Evolutionary conservation across 2,797 vertebrate genomes (phyloP).

Genomic region (Malurus leucopterus): DNA sequence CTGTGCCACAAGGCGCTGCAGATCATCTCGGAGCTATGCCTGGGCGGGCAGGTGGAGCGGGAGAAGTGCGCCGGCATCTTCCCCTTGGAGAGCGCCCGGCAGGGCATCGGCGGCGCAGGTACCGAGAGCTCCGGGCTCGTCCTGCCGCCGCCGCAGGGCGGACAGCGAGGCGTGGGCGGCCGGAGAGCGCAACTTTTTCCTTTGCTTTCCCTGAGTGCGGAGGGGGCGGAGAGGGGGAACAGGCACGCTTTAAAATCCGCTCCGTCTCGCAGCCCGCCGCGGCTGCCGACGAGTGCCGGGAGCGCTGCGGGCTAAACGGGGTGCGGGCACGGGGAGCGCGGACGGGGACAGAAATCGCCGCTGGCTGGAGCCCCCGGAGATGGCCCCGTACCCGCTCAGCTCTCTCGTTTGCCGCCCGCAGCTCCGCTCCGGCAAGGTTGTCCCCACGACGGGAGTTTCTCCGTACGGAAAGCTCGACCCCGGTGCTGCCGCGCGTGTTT

Average conservation of each 20-base stretch:
- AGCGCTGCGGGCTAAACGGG: neutral
- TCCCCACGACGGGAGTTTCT: neutral
- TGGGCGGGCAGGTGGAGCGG: slow-evolving; percentile 88
- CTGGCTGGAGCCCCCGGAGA: neutral
- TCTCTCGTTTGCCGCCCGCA: neutral
- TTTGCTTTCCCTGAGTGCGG: neutral
- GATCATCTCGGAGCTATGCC: slow-evolving; percentile 93
- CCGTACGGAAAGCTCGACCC: neutral
- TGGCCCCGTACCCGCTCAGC: neutral
- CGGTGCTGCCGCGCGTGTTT: neutral
- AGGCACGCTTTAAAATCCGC: slow-evolving; percentile 13
- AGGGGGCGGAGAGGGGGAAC: neutral
- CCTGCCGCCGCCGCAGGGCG: neutral
- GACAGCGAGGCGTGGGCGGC: slow-evolving; percentile 43
- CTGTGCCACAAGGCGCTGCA: slow-evolving; percentile 94
- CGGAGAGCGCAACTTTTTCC: slow-evolving; percentile 44
- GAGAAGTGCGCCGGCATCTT: slow-evolving; percentile 93
- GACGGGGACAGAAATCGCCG: neutral
- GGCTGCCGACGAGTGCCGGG: neutral
- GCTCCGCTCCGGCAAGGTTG: neutral
- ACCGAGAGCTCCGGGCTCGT: neutral
- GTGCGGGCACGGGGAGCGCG: neutral
- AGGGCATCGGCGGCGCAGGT: slow-evolving; percentile 88
- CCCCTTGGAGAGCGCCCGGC: slow-evolving; percentile 83
- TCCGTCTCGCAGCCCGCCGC: neutral